Evolutionary conservation across 2,113 vertebrate species (phyloP), one percentile per base, ranked within the genome.

Genomic region (Aptenodytes forsteri): DNA sequence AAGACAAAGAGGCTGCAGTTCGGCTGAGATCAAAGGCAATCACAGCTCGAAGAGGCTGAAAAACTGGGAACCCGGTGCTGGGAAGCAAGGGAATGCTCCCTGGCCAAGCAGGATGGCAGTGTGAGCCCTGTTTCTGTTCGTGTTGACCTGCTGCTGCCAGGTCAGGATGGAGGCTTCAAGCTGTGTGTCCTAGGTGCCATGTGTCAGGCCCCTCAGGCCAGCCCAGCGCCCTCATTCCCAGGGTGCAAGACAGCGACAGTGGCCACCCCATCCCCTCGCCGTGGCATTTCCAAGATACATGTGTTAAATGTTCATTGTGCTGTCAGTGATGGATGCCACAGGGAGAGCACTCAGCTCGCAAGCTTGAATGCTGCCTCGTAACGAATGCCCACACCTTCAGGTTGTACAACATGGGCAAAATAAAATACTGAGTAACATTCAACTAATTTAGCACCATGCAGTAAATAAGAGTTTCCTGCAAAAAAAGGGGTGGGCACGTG

Each of bases 301-400:
- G 1, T 5, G n/a, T 71, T 38, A 9, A 38, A 47, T 4, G 3
- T 32, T 26, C 17, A 0, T 36, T 55, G 58, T 4, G 3, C 20
- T 50, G 44, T 16, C 3, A 11, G 65, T 19, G 83, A 23, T 7
- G 52, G 65, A 32, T 79, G 79, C 40, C 16, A 8, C 21, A 29
- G 79, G 44, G 46, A 44, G 27, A 70, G 73, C 22, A 36, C 54
- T 87, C 10, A 7, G 26, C 61, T 87, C 27, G 7, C 3, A 9
- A 83, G 73, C 23, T 32, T 16, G 27, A 49, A 19, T 1, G 7
- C 52, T 7, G 12, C 52, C 65, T 66, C 1, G 2, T 26, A 20
- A 44, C 1, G 1, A 76, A 66, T 21, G 36, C 56, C 58, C 46
- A 44, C 19, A 10, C 10, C 40, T 55, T 21, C 8, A 1, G 18